Percentiles rank a stretch among this genome's conserved stretches.
Conservation (phyloP, 2,113 vertebrate species). For the Tachysurus vachellii region DNA sequence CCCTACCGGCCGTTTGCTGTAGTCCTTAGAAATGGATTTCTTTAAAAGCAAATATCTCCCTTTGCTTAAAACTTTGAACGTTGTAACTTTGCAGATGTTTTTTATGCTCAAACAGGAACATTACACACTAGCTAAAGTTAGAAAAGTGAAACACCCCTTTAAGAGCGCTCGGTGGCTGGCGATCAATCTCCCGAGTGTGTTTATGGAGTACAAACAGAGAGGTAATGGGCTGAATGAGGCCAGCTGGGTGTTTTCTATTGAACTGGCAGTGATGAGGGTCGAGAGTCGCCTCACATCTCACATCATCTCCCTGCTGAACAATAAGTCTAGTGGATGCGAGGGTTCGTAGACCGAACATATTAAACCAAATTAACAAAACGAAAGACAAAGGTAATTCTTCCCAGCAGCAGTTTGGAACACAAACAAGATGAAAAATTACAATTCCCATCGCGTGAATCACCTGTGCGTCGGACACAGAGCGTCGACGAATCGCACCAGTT, state of each 20-base stretch:
- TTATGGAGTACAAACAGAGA: slow-evolving; percentile 14
- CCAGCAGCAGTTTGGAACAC: background rate
- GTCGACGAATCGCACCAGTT: background rate
- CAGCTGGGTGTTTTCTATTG: background rate
- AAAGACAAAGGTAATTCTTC: background rate
- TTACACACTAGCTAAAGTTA: too few relatives aligned
- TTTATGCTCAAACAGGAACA: too few relatives aligned
- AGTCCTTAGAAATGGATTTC: too few relatives aligned
- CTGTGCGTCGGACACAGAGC: background rate
- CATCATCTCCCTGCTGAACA: background rate
- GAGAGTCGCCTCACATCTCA: background rate
- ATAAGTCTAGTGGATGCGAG: background rate
- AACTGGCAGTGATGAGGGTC: too few relatives aligned
- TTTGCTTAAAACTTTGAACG: too few relatives aligned
- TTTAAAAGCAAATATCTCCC: too few relatives aligned
- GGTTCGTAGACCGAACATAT: background rate
- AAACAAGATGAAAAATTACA: background rate
- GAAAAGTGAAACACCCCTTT: too few relatives aligned
- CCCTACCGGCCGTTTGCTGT: too few relatives aligned
- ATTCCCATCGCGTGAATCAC: background rate
- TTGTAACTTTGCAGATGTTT: too few relatives aligned
- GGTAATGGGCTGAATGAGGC: background rate
- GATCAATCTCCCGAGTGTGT: slow-evolving; percentile 33
- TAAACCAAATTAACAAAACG: background rate
- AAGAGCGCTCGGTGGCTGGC: background rate